Evolutionary conservation across 2,888 invertebrate genomes (phyloP).

Genomic region (Aphidoletes aphidimyza): DNA sequence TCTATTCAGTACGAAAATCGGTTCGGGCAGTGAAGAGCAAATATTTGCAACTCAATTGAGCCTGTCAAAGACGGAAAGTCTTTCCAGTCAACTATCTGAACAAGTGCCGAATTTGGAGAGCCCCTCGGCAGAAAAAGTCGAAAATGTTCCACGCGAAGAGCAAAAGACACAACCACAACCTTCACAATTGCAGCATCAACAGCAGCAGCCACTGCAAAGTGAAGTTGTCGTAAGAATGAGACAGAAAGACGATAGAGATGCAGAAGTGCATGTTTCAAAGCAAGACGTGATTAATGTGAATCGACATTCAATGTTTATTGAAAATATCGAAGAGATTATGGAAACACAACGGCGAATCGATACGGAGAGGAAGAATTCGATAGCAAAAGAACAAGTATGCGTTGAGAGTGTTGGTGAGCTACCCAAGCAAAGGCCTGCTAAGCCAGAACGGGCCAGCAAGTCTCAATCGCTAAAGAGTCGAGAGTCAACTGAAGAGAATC

Average conservation of each 20-base stretch:
- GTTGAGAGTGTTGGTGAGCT: constrained; percentile 56
- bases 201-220: constrained; percentile 18
- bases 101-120: constrained; percentile 61
- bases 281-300: constrained; percentile 58
- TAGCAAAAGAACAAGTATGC: constrained; percentile 54
- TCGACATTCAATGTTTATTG: constrained; percentile 65
- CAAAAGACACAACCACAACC: not conserved
- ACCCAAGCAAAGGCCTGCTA: constrained; percentile 43
- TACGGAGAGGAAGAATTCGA: not conserved
- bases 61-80: constrained; percentile 73
- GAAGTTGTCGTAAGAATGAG: constrained; percentile 60
- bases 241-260: constrained; percentile 58
- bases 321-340: constrained; percentile 63
- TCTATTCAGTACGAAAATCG: constrained; percentile 75
- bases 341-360: constrained; percentile 48
- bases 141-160: not conserved
- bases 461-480: constrained; percentile 13
- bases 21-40: constrained; percentile 73
- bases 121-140: constrained; percentile 58
- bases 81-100: constrained; percentile 72
- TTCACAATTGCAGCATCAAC: not conserved
- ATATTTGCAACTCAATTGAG: constrained; percentile 75
- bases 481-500: constrained; percentile 64
- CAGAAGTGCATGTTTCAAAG: constrained; percentile 56
- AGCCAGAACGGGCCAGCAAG: constrained; percentile 54